phyloP scores from a whole-genome alignment of 2,888 invertebrate genomes.

The Chloroclysta siterata region DNA sequence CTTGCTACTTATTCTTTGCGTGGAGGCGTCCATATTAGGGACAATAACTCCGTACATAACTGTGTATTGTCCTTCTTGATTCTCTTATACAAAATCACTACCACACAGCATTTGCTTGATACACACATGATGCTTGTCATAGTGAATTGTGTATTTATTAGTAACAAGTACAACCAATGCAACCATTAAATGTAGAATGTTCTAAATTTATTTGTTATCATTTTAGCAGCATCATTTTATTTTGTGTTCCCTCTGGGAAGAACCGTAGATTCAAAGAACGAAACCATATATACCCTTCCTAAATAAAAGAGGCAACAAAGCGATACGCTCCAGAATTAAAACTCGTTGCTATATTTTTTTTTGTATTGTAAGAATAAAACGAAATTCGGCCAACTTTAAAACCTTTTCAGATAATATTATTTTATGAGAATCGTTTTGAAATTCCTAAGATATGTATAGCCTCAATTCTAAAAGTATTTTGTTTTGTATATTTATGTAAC shows the following conservation, averaged over 20 bases:
- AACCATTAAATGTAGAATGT: conserved; percentile 4
- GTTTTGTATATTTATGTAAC: conserved; percentile 15
- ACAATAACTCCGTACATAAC: conserved; percentile 21
- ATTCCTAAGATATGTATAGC: conserved; percentile 16
- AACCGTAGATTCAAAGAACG: neutral
- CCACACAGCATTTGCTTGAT: neutral
- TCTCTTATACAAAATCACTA: conserved; percentile 3
- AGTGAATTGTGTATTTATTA: too few relatives aligned
- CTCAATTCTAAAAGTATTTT: conserved; percentile 18
- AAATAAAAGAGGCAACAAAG: conserved; percentile 17
- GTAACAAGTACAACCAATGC: neutral
- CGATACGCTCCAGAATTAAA: conserved; percentile 20
- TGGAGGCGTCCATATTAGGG: conserved; percentile 22
- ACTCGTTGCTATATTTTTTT: conserved; percentile 19
- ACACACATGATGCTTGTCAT: too few relatives aligned
- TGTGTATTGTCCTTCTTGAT: conserved; percentile 22
- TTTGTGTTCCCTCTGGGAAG: conserved; percentile 11
- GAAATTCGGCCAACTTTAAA: conserved; percentile 39
- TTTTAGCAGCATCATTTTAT: neutral
- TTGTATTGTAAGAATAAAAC: conserved; percentile 30
- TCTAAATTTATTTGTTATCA: neutral
- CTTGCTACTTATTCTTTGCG: conserved; percentile 34
- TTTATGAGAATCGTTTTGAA: conserved; percentile 24
- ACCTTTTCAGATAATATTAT: conserved; percentile 37
- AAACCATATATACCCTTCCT: conserved; percentile 11